Evolutionary conservation across 2,797 vertebrate species (phyloP), one percentile per base, ranked within the genome.

Genomic region (Sphenodon punctatus): DNA sequence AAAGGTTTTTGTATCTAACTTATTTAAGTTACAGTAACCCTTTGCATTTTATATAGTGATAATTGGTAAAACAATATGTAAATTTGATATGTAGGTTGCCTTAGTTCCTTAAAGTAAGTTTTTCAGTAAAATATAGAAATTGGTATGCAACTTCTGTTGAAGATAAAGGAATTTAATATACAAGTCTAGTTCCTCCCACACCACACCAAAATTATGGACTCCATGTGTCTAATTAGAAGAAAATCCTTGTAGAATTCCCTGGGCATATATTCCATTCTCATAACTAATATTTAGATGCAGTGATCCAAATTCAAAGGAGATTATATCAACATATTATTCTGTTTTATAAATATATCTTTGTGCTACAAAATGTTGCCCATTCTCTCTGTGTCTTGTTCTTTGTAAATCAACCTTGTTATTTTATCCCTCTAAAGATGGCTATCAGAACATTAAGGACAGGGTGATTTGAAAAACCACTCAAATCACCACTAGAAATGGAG

Each of bases 151-250:
- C 14, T 56, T 34, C 69, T 49, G 38, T 56, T 84, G 30, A 16
- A 65, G 42, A 81, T 38, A 67, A 84, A 65, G 17, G 10, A 30
- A n/a, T 61, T 88, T 85, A 84, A 90, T 80, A 84, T 76, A 20
- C 10, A 88, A 89, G 30, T 82, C 63, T 81, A 82, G 64, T 74
- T 85, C 80, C 64, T 84, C 69, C 80, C 55, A 87, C 69, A 72
- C 67, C 71, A 63, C 13, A 75, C 55, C 42, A 88, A 83, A 84
- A 89, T 88, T 87, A 86, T 67, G 19, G 75, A 70, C 34, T 78
- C 66, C 70, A 59, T 41, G 76, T 78, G 87, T 75, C 65, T 88
- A 80, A 75, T 22, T 78, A 77, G 55, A 68, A 83, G 75, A 32
- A 84, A 78, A 30, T 53, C 45, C 49, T 82, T 81, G 32, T 56